Evolutionary conservation across 2,113 vertebrate genomes (phyloP), one percentile per base, ranked within the genome.

Genomic region (Thryonomys swinderianus): DNA sequence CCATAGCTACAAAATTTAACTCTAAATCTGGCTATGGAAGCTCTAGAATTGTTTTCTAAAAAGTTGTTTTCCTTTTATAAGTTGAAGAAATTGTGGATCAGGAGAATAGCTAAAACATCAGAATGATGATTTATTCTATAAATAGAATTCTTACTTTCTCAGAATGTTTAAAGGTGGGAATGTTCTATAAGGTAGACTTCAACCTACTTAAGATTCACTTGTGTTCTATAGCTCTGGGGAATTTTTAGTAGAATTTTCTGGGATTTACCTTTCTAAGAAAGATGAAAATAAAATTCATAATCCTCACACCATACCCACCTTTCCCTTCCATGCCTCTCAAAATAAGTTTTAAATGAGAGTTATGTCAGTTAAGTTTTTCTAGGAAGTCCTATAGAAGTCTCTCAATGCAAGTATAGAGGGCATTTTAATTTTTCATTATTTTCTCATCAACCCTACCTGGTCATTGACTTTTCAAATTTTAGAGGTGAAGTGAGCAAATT

Each of bases 361-460:
- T 94, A 85, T 42, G 37, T 92, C 51, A 64, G n/a, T 76, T 90
- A 48, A 55, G 5, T 73, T 95, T 94, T 95, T 90, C 30, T 83
- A 64, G 40, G 86, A 94, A 93, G 57, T 37, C 45, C 27, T 59
- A 48, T 34, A 94, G 69, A 96, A 96, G 91, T 93, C 12, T 96
- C 32, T 91, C 21, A 67, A 9, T 51, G 4, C 51, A 82, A 13
- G 30, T 55, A n/a, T 85, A n/a, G 76, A 93, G 37, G 66, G 18
- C 62, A 88, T 93, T 93, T 96, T 88, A 81, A 23, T 95, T 95
- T 96, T 88, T 34, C n/a, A 83, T 85, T 84, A 79, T 84, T 96
- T 79, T n/a, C 59, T 7, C 11, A 21, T 61, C 27, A 57, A 7
- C 14, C 34, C 4, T 30, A 85, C 32, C 73, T 88, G 69, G 55